Evolutionary conservation across 2,797 vertebrate genomes (phyloP), one percentile per base, ranked within the genome.

Genomic region (Botia kubotai): DNA sequence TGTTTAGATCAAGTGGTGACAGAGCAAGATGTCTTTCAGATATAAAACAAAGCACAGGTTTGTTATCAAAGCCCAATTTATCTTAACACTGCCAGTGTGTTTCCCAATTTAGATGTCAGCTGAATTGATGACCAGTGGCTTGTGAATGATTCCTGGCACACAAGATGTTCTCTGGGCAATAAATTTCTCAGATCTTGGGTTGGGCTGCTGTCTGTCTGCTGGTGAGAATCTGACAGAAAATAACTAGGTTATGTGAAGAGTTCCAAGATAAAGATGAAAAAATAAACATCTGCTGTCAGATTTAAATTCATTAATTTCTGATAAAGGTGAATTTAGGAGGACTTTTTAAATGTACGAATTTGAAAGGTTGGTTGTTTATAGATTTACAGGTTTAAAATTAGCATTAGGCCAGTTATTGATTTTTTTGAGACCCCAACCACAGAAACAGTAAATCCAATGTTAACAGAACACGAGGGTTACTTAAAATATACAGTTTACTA

Each of bases 1-100:
- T 84, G 71, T 78, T 76, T 84, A 6, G 57, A 83, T 65, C 26
- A 84, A 86, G 52, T 62, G 70, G 86, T 89, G 88, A 91, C 86
- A 86, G 33, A 88, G 89, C 88, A 87, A 82, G 77, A 85, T 77
- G 71, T 68, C 72, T 71, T 46, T 67, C 6, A 52, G 67, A 76
- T 72, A 77, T 1, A 26, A 23, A 88, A 86, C 84, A 90, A 82
- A 86, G 77, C 66, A 33, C 55, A 62, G 46, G 65, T 82, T 87
- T 83, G 87, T 87, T 86, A 78, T 79, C 55, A 36, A 57, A 36
- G 21, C 21, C 21, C 57, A 60, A 60, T 60, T 60, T 21, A 60
- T 12, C 12, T 60, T 60, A 23, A 12, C 70, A 75, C 55, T 80
- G 69, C 82, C 82, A 83, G 75, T 33, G 26, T 62, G 75, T 87